Base-by-base conservation (phyloP, 2,888 invertebrate species). In the Amphimallon solstitiale region DNA sequence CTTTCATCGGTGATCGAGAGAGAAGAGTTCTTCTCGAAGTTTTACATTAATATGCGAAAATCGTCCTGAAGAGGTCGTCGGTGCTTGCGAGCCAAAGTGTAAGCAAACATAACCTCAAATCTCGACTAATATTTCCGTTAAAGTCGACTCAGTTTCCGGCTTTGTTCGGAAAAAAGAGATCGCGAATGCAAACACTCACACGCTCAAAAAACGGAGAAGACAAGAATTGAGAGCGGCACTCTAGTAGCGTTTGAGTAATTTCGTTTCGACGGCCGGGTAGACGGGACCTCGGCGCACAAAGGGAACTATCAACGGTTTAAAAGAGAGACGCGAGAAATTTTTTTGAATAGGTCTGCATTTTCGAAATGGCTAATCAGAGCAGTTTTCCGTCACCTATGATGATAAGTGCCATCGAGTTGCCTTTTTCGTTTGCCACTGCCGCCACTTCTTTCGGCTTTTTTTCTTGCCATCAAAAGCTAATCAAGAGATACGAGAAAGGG, bases 71-170 rank as follows among this genome's bases (percentile, higher is more conserved):
- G 29, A 29, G 29, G 29, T 5, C 29, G 29, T 9, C 29, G n/a
- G 3, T 29, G 29, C 29, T 29, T 9, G 29, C 2, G n/a, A 19
- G 46, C 15, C 19, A 21, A 19, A 46, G 46, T 29, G 29, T 46
- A 19, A 46, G 46, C 46, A 46, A 46, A 46, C 46, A 46, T 46
- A 19, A 19, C 46, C 19, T 21, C 21, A n/a, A 46, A 46, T 21
- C 46, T 19, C 46, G 46, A 46, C 46, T 46, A 46, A 46, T 46
- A 46, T 46, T 46, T 46, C 46, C 21, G 19, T 46, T 46, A 19
- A 7, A 29, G 29, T 29, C 29, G 23, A 23, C 5, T 5, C 5
- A 29, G 29, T 29, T 29, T 29, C 29, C 29, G 29, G 9, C 12
- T 9, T 5, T 3, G 12, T 40, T 4, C 40, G 29, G 29, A 29